These are phyloP conservation scores for Clarias gariepinus DNA, from an alignment of 2,113 vertebrate genomes.

Conservation along the genomic window DNA sequence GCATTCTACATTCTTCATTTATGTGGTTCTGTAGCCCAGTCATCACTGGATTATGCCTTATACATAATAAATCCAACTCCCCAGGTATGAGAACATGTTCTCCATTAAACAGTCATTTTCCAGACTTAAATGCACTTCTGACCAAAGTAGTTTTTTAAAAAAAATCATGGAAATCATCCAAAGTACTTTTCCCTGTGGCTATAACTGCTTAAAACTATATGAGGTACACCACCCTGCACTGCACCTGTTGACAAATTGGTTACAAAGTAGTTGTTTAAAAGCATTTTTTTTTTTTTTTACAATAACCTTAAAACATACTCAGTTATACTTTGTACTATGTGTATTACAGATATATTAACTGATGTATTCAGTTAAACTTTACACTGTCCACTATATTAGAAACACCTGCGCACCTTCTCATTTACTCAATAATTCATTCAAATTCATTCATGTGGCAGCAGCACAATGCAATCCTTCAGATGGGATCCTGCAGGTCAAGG, in stretches of 20 bases:
- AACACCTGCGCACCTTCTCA: too few relatives aligned
- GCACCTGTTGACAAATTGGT: neutral
- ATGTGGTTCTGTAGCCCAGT: neutral
- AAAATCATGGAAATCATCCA: conserved; percentile 34
- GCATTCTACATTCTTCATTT: too few relatives aligned
- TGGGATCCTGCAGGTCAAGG: too few relatives aligned
- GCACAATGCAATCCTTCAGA: too few relatives aligned
- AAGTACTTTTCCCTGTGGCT: conserved; percentile 19
- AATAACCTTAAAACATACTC: neutral
- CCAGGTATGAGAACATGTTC: neutral
- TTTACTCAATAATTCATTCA: too few relatives aligned
- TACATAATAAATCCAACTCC: neutral
- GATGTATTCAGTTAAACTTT: too few relatives aligned
- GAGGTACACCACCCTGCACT: conserved; percentile 3
- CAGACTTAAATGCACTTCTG: neutral
- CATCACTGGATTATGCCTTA: neutral
- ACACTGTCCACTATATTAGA: too few relatives aligned
- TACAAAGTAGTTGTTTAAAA: neutral
- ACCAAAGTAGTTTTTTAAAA: conserved; percentile 22
- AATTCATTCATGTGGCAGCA: too few relatives aligned
- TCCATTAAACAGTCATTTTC: neutral
- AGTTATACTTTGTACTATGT: neutral
- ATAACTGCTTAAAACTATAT: neutral
- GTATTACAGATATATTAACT: neutral
- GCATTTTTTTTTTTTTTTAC: neutral